Base-by-base conservation (phyloP, 2,113 vertebrate genomes). In the Embiotoca jacksoni region DNA sequence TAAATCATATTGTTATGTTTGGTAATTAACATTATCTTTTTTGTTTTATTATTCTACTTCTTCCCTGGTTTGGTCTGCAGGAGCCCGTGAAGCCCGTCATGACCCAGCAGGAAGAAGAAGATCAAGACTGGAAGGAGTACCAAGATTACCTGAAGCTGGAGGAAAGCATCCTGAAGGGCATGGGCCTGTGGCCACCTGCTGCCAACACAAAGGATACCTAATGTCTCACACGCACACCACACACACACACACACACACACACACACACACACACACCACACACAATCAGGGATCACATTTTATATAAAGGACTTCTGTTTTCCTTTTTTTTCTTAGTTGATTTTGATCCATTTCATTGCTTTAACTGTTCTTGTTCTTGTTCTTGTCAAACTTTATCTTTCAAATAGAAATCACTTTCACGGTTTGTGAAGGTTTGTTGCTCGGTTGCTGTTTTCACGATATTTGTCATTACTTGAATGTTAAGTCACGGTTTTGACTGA, bases 71-170 rank as follows among this genome's bases (percentile, higher is more conserved):
- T 49, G 64, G 35, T 72, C 58, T 16, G 11, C 83, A 95, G 94
- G 90, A 91, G 33, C 9, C 64, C 3, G 52, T 60, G 7, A 75
- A 52, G 50, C 62, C 63, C 1, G 49, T 56, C 13, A 95, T 91
- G 68, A 71, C 75, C 30, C 76, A 69, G 72, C 90, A 94, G 72
- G 85, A 93, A 30, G 53, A 69, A 0, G 88, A 95, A 0, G 82
- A 92, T 2, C 84, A 91, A 47, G 37, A 88, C 49, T 85, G 74
- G 74, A 68, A 85, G 61, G 88, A 91, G 30, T 95, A 93, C 1
- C 39, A 59, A 0, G 65, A 74, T 3, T 93, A 92, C 72, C 31
- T 94, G 55, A 65, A 70, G 0, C 41, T 95, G 66, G 94, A 96
- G 74, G 94, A 93, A 78, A 46, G 3, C 8, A 15, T 85, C 46